Percentiles rank a stretch among this genome's conserved stretches.
These are phyloP conservation scores for Latrodectus elegans DNA, from an alignment of 2,888 invertebrate genomes.

Conservation along the genomic window DNA sequence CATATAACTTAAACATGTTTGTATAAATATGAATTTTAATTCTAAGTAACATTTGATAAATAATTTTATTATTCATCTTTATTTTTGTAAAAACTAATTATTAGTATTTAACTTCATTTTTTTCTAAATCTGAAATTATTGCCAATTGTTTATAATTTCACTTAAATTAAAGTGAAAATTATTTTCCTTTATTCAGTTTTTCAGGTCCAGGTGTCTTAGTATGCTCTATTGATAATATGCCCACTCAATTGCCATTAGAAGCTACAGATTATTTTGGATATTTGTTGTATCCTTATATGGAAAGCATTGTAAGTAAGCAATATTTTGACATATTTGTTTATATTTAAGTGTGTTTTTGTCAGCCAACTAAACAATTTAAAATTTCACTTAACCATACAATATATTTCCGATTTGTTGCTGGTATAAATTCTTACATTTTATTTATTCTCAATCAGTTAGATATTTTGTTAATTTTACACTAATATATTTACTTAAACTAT, in stretches of 20 bases:
- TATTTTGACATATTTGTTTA: background rate
- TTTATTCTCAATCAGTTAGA: background rate
- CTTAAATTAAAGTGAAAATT: too few relatives aligned
- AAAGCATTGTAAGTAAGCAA: conserved; percentile 82
- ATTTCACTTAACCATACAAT: too few relatives aligned
- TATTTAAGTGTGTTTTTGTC: background rate
- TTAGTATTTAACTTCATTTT: too few relatives aligned
- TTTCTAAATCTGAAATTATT: too few relatives aligned
- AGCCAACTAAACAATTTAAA: too few relatives aligned
- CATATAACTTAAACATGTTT: too few relatives aligned
- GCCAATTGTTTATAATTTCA: too few relatives aligned
- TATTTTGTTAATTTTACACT: background rate
- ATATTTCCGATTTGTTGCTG: background rate
- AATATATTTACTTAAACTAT: conserved; percentile 7
- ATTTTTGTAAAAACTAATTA: too few relatives aligned
- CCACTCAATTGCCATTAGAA: conserved; percentile 97
- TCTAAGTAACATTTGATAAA: too few relatives aligned
- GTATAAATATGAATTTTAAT: too few relatives aligned
- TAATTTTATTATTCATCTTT: too few relatives aligned
- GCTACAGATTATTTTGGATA: conserved; percentile 98
- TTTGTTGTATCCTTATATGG: conserved; percentile 88
- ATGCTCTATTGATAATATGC: conserved; percentile 99
- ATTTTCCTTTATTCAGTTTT: conserved; percentile 80
- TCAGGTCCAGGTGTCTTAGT: conserved; percentile 97
- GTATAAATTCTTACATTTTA: background rate